Evolutionary conservation across 2,888 invertebrate species (phyloP).

Genomic region (Leucophora obtusa): DNA sequence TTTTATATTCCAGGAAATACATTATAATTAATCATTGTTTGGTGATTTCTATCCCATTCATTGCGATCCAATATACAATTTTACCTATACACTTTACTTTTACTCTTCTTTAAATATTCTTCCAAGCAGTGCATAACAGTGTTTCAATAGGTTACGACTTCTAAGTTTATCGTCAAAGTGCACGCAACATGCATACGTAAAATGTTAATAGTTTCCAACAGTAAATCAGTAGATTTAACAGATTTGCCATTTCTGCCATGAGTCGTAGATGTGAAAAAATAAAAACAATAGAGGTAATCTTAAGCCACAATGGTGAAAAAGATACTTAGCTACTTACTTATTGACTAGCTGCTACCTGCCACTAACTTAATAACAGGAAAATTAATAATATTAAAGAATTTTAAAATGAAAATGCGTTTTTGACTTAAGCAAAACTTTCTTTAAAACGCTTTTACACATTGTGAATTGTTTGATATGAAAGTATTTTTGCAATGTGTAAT

Average conservation of each 20-base stretch:
- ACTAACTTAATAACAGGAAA: conserved; percentile 52
- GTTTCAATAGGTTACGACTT: conserved; percentile 35
- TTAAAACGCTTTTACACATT: not conserved
- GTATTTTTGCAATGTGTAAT: conserved; percentile 24
- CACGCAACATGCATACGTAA: conserved; percentile 24
- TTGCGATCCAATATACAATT: conserved; percentile 5
- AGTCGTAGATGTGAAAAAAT: conserved; percentile 1
- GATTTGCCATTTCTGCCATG: conserved; percentile 14
- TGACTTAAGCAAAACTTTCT: conserved; percentile 52
- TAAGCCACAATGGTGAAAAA: not conserved
- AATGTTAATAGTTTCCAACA: conserved; percentile 20
- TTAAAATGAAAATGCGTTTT: conserved; percentile 48
- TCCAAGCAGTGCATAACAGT: conserved; percentile 3
- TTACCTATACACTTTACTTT: conserved; percentile 6
- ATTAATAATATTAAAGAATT: conserved; percentile 60
- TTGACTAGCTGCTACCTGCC: not conserved
- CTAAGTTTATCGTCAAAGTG: conserved; percentile 43
- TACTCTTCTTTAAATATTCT: not conserved
- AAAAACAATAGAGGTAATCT: not conserved
- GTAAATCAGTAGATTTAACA: conserved; percentile 34
- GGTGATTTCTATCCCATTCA: conserved; percentile 6
- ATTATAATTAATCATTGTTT: conserved; percentile 34
- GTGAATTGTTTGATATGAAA: conserved; percentile 31
- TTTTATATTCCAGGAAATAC: conserved; percentile 23
- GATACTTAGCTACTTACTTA: not conserved